Conservation (phyloP, 2,113 vertebrate species). For the Vulpes ferrilata region DNA sequence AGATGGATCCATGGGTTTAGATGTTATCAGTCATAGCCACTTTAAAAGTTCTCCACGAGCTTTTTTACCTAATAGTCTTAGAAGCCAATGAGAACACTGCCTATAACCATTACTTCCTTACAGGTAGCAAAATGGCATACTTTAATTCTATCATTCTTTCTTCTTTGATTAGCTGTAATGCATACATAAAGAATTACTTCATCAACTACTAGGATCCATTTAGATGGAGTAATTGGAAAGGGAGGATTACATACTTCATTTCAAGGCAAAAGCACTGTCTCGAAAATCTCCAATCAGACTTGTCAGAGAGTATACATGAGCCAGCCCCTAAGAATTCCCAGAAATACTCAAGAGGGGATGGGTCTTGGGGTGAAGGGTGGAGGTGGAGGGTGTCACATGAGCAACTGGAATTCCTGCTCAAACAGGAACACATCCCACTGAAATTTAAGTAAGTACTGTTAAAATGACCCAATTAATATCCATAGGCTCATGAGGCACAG, state of each 20-base stretch:
- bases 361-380: background rate
- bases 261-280: background rate
- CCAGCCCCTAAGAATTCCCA: background rate
- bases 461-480: background rate
- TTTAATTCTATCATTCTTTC: conserved; percentile 17
- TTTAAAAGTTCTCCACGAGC: background rate
- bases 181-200: background rate
- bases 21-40: background rate
- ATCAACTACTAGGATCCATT: background rate
- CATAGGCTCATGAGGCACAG: background rate
- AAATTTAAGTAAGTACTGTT: background rate
- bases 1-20: background rate
- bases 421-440: background rate
- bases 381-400: background rate
- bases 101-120: background rate
- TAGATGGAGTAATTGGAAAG: background rate
- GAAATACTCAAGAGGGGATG: background rate
- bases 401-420: background rate
- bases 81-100: background rate
- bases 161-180: background rate
- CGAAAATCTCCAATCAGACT: background rate
- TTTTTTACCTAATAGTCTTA: background rate
- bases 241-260: background rate
- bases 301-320: background rate
- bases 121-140: background rate